Conservation (phyloP, 2,797 vertebrate genomes). For the Sylvilagus floridanus region DNA sequence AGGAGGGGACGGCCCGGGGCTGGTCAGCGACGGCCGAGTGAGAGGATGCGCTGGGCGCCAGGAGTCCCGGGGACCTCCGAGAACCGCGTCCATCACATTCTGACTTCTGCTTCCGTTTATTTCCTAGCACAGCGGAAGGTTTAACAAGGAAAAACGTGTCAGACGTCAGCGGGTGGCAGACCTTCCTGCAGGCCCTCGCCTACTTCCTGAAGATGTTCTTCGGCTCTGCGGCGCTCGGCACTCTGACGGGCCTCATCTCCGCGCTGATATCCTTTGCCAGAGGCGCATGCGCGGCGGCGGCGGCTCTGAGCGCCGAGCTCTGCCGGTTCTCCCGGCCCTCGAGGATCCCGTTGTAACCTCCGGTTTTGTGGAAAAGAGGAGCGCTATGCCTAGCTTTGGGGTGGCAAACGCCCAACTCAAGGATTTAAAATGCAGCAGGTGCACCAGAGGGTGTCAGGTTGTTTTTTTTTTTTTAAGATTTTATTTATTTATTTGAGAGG, state of each 20-base stretch:
- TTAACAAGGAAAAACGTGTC: slow-evolving; percentile 94
- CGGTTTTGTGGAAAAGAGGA: slow-evolving; percentile 34
- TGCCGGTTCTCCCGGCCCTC: slow-evolving; percentile 44
- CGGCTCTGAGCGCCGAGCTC: neutral
- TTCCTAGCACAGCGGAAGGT: slow-evolving; percentile 96
- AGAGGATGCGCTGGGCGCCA: neutral
- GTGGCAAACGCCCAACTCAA: neutral
- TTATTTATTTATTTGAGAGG: no score
- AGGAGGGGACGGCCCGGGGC: neutral
- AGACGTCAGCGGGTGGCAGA: slow-evolving; percentile 95
- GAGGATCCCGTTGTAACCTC: neutral
- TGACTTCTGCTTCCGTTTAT: slow-evolving; percentile 77
- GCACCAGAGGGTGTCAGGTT: slow-evolving; percentile 20
- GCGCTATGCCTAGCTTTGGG: slow-evolving; percentile 45
- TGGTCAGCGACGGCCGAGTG: slow-evolving; percentile 10
- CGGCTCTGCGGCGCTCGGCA: slow-evolving; percentile 97
- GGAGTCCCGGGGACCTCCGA: no score
- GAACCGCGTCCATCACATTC: slow-evolving; percentile 55
- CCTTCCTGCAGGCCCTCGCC: slow-evolving; percentile 95
- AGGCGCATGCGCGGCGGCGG: neutral
- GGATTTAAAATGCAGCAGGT: neutral
- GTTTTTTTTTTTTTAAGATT: no score
- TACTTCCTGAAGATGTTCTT: slow-evolving; percentile 99
- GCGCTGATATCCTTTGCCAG: slow-evolving; percentile 95
- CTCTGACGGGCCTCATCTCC: slow-evolving; percentile 98